Evolutionary conservation across 2,797 vertebrate genomes (phyloP).

Genomic region (Sebastes nivosus): DNA sequence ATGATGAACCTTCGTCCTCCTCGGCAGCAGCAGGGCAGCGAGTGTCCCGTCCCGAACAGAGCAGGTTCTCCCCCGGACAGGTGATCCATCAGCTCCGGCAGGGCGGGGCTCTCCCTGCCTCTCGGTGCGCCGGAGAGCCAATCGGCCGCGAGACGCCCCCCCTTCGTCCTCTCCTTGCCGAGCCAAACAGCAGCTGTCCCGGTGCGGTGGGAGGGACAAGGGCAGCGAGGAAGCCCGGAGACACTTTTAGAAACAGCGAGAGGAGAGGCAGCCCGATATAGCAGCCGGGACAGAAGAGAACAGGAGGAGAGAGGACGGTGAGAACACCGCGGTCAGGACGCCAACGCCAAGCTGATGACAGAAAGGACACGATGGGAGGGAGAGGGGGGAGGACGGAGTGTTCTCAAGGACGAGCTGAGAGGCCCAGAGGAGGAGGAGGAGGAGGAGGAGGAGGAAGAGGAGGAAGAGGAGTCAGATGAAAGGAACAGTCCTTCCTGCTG

Average conservation of each 20-base stretch:
- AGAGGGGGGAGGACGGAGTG: not conserved
- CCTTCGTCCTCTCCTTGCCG: not conserved
- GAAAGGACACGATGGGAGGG: slow-evolving; percentile 33
- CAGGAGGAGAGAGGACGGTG: slow-evolving; percentile 1
- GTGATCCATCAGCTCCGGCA: slow-evolving; percentile 59
- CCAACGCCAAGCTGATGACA: slow-evolving; percentile 7
- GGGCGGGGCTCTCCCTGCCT: slow-evolving; percentile 5
- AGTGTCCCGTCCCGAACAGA: slow-evolving; percentile 4
- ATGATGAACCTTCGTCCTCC: slow-evolving; percentile 8
- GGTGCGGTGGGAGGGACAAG: slow-evolving; percentile 43
- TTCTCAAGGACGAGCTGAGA: slow-evolving; percentile 23
- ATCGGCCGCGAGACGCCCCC: slow-evolving; percentile 28
- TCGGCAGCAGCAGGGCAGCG: not conserved
- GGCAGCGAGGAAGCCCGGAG: slow-evolving; percentile 41
- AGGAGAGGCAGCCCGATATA: slow-evolving; percentile 22
- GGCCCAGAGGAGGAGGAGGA: slow-evolving; percentile 13
- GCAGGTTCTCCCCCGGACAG: slow-evolving; percentile 34
- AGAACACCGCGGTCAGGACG: slow-evolving; percentile 28
- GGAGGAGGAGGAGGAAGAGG: not conserved
- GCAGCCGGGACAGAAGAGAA: slow-evolving; percentile 14
- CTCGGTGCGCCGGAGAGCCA: slow-evolving; percentile 24
- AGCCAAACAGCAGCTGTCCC: slow-evolving; percentile 46
- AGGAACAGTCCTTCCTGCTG: not conserved
- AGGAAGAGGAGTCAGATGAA: not conserved
- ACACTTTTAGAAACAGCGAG: slow-evolving; percentile 50